These are phyloP conservation scores for Haliclona indistincta DNA, from an alignment of 37 sponge, comb jelly and placozoan genomes.

Conservation along the genomic window DNA sequence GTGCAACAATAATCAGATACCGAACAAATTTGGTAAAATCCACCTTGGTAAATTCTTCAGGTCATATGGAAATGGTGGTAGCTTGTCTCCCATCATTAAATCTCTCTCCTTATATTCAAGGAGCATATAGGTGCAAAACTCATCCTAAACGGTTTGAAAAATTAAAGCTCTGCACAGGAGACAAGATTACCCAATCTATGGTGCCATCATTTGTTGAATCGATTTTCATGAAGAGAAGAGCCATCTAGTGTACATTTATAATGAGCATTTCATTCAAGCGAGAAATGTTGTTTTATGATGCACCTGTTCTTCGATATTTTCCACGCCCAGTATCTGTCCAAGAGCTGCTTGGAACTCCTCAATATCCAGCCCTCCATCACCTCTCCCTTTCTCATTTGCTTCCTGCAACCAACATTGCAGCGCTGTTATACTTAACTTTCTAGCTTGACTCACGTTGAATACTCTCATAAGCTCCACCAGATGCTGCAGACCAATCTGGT, in stretches of 20 bases:
- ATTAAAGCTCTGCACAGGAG: background rate
- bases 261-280: background rate
- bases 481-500: constrained; percentile 79
- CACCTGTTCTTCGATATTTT: constrained; percentile 67
- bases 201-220: constrained; percentile 91
- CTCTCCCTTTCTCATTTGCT: constrained; percentile 88
- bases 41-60: constrained; percentile 45
- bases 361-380: constrained; percentile 83
- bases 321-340: constrained; percentile 75
- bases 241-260: constrained; percentile 59
- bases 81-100: constrained; percentile 72
- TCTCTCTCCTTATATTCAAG: constrained; percentile 92
- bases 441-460: constrained; percentile 66
- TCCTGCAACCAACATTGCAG: constrained; percentile 21
- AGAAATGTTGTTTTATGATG: background rate
- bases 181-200: constrained; percentile 82
- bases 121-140: constrained; percentile 97
- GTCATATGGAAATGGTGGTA: constrained; percentile 73
- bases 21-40: background rate
- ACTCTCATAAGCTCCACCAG: constrained; percentile 80
- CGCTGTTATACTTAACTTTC: background rate
- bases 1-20: background rate
- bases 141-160: constrained; percentile 54
- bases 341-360: constrained; percentile 81
- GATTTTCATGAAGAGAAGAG: constrained; percentile 91